These are phyloP conservation scores for Sitophilus oryzae DNA, from an alignment of 1,140 invertebrate species.

Conservation along the genomic window DNA sequence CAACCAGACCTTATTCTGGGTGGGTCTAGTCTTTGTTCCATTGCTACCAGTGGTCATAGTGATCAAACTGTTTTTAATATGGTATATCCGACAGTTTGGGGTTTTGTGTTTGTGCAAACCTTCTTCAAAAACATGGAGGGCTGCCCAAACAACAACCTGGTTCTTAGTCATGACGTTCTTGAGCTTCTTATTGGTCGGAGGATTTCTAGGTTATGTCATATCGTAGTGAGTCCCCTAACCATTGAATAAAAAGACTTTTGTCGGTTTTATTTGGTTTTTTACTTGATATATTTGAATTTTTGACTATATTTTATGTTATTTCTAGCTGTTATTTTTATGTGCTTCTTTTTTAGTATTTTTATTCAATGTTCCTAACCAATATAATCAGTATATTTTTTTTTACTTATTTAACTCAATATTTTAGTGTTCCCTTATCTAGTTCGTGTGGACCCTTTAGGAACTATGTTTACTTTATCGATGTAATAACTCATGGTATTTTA, in stretches of 20 bases:
- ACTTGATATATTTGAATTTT: constrained; percentile 5
- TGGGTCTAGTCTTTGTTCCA: constrained; percentile 64
- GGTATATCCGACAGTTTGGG: constrained; percentile 58
- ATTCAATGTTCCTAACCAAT: too few relatives aligned
- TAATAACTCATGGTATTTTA: constrained; percentile 48
- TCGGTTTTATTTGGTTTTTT: constrained; percentile 4
- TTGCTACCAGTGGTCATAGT: constrained; percentile 54
- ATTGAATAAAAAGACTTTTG: too few relatives aligned
- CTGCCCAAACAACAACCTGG: constrained; percentile 64
- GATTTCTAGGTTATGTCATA: constrained; percentile 18
- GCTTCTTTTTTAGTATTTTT: too few relatives aligned
- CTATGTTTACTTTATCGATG: constrained; percentile 47
- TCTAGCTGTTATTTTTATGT: constrained; percentile 18
- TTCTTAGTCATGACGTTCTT: constrained; percentile 62
- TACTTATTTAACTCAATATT: constrained; percentile 14
- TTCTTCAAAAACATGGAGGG: constrained; percentile 58
- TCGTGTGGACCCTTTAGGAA: constrained; percentile 54
- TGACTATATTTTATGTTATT: constrained; percentile 4
- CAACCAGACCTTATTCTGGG: constrained; percentile 69
- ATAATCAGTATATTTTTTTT: too few relatives aligned
- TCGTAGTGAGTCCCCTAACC: constrained; percentile 27
- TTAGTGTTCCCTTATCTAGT: constrained; percentile 44
- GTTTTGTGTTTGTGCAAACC: constrained; percentile 53
- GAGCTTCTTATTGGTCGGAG: constrained; percentile 30
- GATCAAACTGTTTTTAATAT: constrained; percentile 60